phyloP scores from a whole-genome alignment of 1,140 invertebrate genomes.

The Bombus pyrosoma region DNA sequence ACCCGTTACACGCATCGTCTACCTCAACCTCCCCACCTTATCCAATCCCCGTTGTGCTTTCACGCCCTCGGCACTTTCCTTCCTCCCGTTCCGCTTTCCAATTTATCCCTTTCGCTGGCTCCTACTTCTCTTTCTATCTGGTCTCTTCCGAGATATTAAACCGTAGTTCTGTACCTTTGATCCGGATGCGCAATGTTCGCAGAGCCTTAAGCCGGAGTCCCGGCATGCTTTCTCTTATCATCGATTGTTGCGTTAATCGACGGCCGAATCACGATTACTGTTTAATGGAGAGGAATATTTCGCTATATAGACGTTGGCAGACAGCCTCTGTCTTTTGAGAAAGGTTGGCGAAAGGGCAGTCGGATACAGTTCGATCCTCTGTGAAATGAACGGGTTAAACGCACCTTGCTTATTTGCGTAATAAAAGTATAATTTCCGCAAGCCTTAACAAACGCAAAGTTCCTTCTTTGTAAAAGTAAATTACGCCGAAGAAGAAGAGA shows the following conservation, averaged over 20 bases:
- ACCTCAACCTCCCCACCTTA: not conserved
- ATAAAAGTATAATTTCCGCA: too few species aligned
- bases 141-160: slow-evolving; percentile 51
- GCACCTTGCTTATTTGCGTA: too few species aligned
- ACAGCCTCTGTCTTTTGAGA: not conserved
- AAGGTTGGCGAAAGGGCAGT: too few species aligned
- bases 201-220: not conserved
- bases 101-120: slow-evolving; percentile 56
- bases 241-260: slow-evolving; percentile 24
- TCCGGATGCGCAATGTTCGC: slow-evolving; percentile 27
- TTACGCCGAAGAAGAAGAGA: too few species aligned
- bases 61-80: slow-evolving; percentile 35
- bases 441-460: too few species aligned
- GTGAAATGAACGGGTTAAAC: too few species aligned
- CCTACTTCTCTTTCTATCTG: slow-evolving; percentile 28
- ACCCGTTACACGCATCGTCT: slow-evolving; percentile 23
- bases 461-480: too few species aligned
- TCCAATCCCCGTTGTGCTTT: slow-evolving; percentile 10
- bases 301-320: not conserved
- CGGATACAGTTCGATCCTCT: not conserved
- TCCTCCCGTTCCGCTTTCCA: slow-evolving; percentile 43
- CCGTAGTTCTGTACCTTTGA: slow-evolving; percentile 41
- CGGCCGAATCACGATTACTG: slow-evolving; percentile 8
- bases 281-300: slow-evolving; percentile 22
- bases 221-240: not conserved